phyloP scores from a whole-genome alignment of 2,113 vertebrate species.

The Prietella phreatophila region DNA sequence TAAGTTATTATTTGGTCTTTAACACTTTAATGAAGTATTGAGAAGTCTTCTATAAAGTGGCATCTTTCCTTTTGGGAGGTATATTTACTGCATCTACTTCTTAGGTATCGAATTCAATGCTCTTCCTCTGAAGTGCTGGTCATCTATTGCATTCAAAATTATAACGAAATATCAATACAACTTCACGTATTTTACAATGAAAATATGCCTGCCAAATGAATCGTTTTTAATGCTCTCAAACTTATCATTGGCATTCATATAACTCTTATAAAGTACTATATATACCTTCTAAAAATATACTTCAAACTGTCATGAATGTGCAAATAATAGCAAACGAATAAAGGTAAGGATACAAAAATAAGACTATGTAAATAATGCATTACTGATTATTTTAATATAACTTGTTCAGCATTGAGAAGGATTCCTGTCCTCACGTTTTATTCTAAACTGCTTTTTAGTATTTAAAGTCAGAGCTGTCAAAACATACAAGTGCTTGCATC shows the following conservation, averaged over 20 bases:
- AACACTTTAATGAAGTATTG: background rate
- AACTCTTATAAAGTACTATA: background rate
- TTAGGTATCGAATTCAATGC: background rate
- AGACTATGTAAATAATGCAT: background rate
- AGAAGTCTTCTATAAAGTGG: background rate
- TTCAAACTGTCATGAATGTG: background rate
- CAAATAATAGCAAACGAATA: background rate
- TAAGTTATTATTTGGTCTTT: background rate
- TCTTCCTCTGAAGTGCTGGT: background rate
- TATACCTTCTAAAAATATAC: background rate
- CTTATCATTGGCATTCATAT: background rate
- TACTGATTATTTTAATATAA: background rate
- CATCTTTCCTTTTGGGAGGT: background rate
- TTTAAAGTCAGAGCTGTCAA: constrained; percentile 33
- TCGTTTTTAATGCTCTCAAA: background rate
- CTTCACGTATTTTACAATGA: background rate
- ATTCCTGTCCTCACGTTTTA: background rate
- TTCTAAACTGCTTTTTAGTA: constrained; percentile 11
- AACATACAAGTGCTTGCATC: constrained; percentile 38
- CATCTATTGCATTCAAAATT: background rate
- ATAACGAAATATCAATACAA: background rate
- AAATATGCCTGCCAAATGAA: background rate
- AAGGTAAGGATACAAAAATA: background rate
- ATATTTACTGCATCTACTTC: background rate
- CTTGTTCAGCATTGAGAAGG: background rate